Evolutionary conservation across 2,797 vertebrate genomes (phyloP), one percentile per base, ranked within the genome.

Genomic region (Chromis chromis): DNA sequence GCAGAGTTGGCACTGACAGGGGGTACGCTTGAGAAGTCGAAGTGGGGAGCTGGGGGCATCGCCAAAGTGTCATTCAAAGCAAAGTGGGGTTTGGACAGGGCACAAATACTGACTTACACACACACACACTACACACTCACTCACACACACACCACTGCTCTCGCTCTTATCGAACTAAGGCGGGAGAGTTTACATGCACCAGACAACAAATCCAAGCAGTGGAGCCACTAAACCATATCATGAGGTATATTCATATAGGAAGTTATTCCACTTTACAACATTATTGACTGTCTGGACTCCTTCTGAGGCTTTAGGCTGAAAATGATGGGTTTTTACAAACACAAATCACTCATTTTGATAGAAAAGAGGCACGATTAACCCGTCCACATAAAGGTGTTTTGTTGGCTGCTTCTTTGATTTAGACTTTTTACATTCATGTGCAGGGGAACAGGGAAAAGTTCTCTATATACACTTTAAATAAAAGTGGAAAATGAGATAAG

Each of bases 11-110:
- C 83, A 82, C 88, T 85, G 83, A 92, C 83, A 82, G 90, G 89
- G 89, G 89, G 89, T 91, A 81, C 52, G 86, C 91, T 94, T 94
- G 93, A 94, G 92, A 93, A 89, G 92, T 92, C 85, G 74, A 91
- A 92, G 87, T 91, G 81, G 92, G 90, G 90, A 91, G 86, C 90
- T 88, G 90, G 84, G 81, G 86, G 85, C 83, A 82, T 82, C 87
- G 94, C 94, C 94, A 95, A 94, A 92, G 91, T 95, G 95, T 95
- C 94, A 95, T 91, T 95, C 94, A 95, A 92, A 92, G 91, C 92
- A 92, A 93, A 94, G 94, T 94, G 92, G 91, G 91, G 85, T 93
- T 94, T 95, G 93, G 93, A 94, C 82, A 83, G 86, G 86, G 83
- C 88, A 89, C 92, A 44, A 93, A 89, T 85, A 80, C 88, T 78